Evolutionary conservation across 2,113 vertebrate species (phyloP), one percentile per base, ranked within the genome.

Genomic region (Archilochus colubris): DNA sequence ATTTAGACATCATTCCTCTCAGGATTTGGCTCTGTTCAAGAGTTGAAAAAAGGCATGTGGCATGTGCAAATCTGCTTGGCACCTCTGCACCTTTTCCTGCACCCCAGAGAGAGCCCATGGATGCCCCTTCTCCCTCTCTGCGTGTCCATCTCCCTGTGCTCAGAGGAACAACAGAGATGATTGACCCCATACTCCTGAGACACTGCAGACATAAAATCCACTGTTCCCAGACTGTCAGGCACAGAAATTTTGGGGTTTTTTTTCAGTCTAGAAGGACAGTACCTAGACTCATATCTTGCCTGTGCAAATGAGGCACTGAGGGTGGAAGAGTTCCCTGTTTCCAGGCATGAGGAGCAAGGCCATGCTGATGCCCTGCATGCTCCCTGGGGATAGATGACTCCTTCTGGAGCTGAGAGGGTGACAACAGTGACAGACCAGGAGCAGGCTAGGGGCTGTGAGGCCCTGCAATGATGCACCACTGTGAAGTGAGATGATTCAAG

Each of bases 391-490:
- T 15, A 53, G 3, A 57, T 43, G 25, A 62, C n/a, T 33, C 19
- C 64, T 38, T 28, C 1, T 1, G 25, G 72, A 59, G 48, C 73
- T 67, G 36, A 1, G 9, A 7, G 12, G 30, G 2, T 1, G 7
- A 27, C 23, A 23, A 51, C 6, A 51, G 14, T 51, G 50, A 70
- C 30, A 36, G 67, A 17, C 33, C 54, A 31, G 33, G 72, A 90
- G 30, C 3, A 1, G 63, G 38, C 9, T 8, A 27, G 31, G 31
- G 50, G 20, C 68, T 86, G 46, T 28, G 73, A 40, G 20, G 28
- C 5, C 13, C 2, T 0, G 0, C 18, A 43, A 62, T 57, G 81
- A 58, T 44, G 68, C 3, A 30, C 30, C 22, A 23, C 81, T 50
- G 31, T 15, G n/a, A 74, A 46, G 46, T 5, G 74, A 68, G 66